A percentile compares a stretch with the other conserved stretches of the same genome.
Evolutionary conservation across 2,113 vertebrate genomes (phyloP).

Genomic region (Oryzias curvinotus): DNA sequence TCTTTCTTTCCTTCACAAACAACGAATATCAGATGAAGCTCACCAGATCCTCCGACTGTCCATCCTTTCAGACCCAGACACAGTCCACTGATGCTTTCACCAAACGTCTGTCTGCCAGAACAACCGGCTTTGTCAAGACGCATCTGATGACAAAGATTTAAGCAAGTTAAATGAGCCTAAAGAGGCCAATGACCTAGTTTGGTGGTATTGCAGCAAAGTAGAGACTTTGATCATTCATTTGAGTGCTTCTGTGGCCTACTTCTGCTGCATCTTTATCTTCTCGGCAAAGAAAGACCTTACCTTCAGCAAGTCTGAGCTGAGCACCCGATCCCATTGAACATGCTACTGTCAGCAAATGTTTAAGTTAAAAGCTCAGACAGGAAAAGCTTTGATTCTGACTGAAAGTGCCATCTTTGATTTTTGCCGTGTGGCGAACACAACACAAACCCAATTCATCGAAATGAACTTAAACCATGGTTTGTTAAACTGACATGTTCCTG

Average conservation of each 20-base stretch:
- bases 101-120: not conserved
- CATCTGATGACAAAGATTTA: slow-evolving; percentile 8
- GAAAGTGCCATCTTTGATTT: not conserved
- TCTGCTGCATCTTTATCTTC: slow-evolving; percentile 39
- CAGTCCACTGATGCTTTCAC: not conserved
- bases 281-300: slow-evolving; percentile 36
- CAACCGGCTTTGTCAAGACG: slow-evolving; percentile 6
- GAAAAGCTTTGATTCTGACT: slow-evolving; percentile 6
- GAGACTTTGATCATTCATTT: slow-evolving; percentile 36
- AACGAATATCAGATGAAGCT: slow-evolving; percentile 4
- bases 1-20: not conserved
- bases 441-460: not conserved
- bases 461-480: not conserved
- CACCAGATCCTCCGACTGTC: slow-evolving; percentile 17
- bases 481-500: not conserved
- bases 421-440: too few species aligned
- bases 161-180: slow-evolving; percentile 24
- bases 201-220: slow-evolving; percentile 50
- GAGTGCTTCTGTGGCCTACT: slow-evolving; percentile 47
- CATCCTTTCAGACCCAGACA: slow-evolving; percentile 1
- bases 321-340: slow-evolving; percentile 26
- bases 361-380: not conserved
- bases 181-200: slow-evolving; percentile 70
- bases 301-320: not conserved
- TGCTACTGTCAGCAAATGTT: slow-evolving; percentile 25